Percentiles rank a stretch among this genome's conserved stretches.
phyloP scores from a whole-genome alignment of 2,797 vertebrate genomes.

The Rhabdomys pumilio region DNA sequence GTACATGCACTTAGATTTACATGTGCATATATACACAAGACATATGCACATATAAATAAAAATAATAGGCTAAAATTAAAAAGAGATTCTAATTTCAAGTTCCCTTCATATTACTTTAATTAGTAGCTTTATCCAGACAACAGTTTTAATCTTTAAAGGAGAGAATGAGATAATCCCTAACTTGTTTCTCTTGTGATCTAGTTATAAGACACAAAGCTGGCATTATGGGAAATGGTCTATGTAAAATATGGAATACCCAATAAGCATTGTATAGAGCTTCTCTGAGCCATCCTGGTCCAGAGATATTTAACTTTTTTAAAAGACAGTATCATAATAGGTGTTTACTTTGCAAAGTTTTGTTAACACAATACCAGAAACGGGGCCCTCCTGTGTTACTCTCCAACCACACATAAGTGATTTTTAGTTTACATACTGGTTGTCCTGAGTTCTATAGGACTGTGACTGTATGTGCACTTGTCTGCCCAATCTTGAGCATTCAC shows the following conservation, averaged over 20 bases:
- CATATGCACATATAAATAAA: not conserved
- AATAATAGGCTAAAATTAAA: not conserved
- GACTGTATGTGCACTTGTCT: constrained; percentile 18
- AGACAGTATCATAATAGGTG: not conserved
- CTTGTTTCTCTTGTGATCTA: not conserved
- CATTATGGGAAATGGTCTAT: not conserved
- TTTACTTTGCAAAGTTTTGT: not conserved
- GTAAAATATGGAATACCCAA: not conserved
- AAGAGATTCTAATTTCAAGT: not conserved
- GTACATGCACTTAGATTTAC: not conserved
- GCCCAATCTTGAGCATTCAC: constrained; percentile 85
- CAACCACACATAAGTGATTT: not conserved
- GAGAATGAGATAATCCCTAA: not conserved
- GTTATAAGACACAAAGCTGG: not conserved
- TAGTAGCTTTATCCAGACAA: not conserved
- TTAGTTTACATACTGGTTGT: constrained; percentile 76
- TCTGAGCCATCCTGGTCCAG: not conserved
- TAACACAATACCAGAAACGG: not conserved
- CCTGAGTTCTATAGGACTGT: constrained; percentile 15
- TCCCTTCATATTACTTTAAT: not conserved
- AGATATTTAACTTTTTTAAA: not conserved
- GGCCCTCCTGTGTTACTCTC: not conserved
- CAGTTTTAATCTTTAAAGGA: not conserved
- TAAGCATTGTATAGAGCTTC: not conserved
- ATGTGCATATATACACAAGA: not conserved